Percentiles rank a stretch among this genome's conserved stretches.
Conservation (phyloP, 2,113 vertebrate genomes). For the Rhegmatorhina hoffmannsi region DNA sequence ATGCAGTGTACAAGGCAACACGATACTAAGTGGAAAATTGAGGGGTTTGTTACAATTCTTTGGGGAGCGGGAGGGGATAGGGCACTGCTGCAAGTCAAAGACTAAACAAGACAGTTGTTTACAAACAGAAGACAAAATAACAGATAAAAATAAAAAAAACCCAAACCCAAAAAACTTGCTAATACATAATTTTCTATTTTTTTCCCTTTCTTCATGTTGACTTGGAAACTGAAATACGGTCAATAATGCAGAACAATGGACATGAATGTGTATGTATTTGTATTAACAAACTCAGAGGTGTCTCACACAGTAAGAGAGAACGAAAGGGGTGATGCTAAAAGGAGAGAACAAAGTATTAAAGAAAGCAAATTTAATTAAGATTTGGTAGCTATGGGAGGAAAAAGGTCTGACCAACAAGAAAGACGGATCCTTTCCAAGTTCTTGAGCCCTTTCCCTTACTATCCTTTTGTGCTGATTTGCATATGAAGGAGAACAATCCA, state of each 20-base stretch:
- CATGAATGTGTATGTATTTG: background rate
- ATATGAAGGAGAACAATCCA: background rate
- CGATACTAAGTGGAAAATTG: background rate
- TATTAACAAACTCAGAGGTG: background rate
- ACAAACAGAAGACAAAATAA: background rate
- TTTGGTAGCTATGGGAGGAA: background rate
- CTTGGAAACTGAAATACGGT: background rate
- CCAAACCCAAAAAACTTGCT: background rate
- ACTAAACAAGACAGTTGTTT: background rate
- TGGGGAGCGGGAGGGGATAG: background rate
- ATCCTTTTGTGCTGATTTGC: background rate
- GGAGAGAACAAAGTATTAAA: background rate
- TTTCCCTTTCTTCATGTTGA: background rate
- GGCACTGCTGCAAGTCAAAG: background rate
- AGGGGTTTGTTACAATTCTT: background rate
- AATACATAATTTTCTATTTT: background rate
- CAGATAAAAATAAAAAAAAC: background rate
- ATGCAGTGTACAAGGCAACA: background rate
- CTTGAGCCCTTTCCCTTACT: background rate
- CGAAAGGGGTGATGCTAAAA: background rate
- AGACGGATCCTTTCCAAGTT: slow-evolving; percentile 26
- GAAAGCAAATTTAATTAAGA: background rate
- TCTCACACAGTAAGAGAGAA: background rate
- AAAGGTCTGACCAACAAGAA: background rate
- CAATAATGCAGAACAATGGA: background rate